phyloP scores from a whole-genome alignment of 2,888 invertebrate species.

The Drosophila sordidula region DNA sequence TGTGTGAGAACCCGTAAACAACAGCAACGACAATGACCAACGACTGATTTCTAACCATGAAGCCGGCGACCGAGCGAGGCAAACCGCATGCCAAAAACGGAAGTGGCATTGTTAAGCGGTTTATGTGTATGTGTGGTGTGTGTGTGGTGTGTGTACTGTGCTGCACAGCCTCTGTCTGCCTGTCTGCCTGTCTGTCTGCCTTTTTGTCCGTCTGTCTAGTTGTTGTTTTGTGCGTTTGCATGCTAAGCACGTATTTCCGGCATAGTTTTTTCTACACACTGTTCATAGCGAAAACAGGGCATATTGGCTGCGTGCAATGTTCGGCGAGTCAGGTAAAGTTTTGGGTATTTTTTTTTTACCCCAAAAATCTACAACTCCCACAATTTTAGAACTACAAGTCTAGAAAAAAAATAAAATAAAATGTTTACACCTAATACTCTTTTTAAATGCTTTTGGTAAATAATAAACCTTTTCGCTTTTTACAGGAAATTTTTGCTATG shows the following conservation, averaged over 20 bases:
- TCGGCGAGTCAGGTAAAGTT: no score
- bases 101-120: slow-evolving; percentile 82
- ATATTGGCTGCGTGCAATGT: no score
- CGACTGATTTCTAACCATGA: slow-evolving; percentile 65
- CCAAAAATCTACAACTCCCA: no score
- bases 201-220: slow-evolving; percentile 20
- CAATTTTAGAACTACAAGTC: no score
- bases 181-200: slow-evolving; percentile 19
- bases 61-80: slow-evolving; percentile 61
- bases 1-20: slow-evolving; percentile 60
- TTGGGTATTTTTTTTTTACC: no score
- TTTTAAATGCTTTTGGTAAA: no score
- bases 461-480: no score
- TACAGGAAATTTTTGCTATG: no score
- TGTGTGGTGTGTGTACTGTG: slow-evolving; percentile 18
- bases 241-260: slow-evolving; percentile 77
- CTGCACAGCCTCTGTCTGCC: slow-evolving; percentile 46
- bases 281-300: neutral
- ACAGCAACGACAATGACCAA: slow-evolving; percentile 53
- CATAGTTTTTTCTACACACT: slow-evolving; percentile 58
- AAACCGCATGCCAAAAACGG: slow-evolving; percentile 80
- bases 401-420: no score
- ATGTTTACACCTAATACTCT: no score
- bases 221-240: slow-evolving; percentile 61
- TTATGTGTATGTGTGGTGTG: slow-evolving; percentile 48